Conservation (phyloP, 1,140 invertebrate species). For the Ooceraea biroi region DNA sequence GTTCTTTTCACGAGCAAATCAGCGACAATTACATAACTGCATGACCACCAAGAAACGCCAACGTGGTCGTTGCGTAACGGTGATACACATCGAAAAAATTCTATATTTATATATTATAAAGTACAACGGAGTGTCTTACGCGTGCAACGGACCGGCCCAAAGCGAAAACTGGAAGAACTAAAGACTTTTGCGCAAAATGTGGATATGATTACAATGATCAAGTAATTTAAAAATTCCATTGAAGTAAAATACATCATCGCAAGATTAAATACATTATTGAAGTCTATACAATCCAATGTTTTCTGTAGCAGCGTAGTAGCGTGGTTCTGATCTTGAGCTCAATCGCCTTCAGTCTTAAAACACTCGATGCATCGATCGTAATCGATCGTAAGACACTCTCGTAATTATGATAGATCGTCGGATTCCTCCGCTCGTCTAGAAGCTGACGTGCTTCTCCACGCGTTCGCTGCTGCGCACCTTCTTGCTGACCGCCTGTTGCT, state of each 20-base stretch:
- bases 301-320: background rate
- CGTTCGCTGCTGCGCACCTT: constrained; percentile 70
- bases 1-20: constrained; percentile 29
- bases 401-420: constrained; percentile 10
- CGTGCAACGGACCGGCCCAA: background rate
- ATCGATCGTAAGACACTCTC: constrained; percentile 33
- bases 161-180: too few relatives aligned
- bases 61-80: background rate
- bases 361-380: constrained; percentile 19
- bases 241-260: too few relatives aligned
- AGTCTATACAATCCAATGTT: too few relatives aligned
- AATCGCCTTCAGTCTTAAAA: background rate
- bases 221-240: too few relatives aligned
- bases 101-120: constrained; percentile 8
- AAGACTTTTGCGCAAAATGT: too few relatives aligned
- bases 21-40: background rate
- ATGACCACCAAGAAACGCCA: constrained; percentile 17
- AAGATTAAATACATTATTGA: too few relatives aligned
- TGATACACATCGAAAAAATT: constrained; percentile 24
- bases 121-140: constrained; percentile 38
- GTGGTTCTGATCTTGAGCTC: background rate
- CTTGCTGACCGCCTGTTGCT: constrained; percentile 68
- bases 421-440: constrained; percentile 63
- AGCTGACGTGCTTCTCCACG: constrained; percentile 79
- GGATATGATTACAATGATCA: too few relatives aligned